A percentile compares a stretch with the other conserved stretches of the same genome.
These are phyloP conservation scores for Zaprionus ornatus DNA, from an alignment of 1,140 invertebrate genomes.

Conservation along the genomic window DNA sequence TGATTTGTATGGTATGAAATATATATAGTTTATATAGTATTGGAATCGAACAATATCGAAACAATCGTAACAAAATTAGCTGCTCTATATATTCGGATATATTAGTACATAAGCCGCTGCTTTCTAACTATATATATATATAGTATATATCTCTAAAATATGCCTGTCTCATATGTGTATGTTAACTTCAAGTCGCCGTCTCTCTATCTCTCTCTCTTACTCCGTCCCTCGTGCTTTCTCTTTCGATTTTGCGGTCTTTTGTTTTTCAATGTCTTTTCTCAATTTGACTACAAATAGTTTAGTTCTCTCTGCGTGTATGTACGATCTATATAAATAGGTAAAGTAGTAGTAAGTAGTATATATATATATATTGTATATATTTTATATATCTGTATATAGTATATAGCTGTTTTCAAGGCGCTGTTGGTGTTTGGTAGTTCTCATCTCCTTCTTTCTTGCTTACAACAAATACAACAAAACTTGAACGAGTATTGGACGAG, in stretches of 20 bases:
- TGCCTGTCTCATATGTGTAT: slow-evolving; percentile 45
- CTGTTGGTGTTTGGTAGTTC: slow-evolving; percentile 68
- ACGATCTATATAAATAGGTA: slow-evolving; percentile 25
- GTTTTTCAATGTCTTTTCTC: slow-evolving; percentile 35
- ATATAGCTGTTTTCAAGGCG: slow-evolving; percentile 65
- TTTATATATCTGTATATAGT: slow-evolving; percentile 22
- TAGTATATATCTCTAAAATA: slow-evolving; percentile 51
- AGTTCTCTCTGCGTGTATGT: slow-evolving; percentile 37
- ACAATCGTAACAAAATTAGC: slow-evolving; percentile 21
- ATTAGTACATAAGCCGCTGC: not conserved
- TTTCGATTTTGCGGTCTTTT: slow-evolving; percentile 14
- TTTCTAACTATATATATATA: slow-evolving; percentile 29
- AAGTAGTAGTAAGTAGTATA: slow-evolving; percentile 46
- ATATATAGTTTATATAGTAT: slow-evolving; percentile 6
- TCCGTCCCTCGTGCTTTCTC: too few relatives aligned
- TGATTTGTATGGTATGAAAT: slow-evolving; percentile 8
- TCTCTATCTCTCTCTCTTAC: not conserved
- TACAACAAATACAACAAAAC: slow-evolving; percentile 50
- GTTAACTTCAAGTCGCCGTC: slow-evolving; percentile 60
- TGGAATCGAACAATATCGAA: slow-evolving; percentile 9
- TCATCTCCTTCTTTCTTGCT: slow-evolving; percentile 2
- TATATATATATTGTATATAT: slow-evolving; percentile 31
- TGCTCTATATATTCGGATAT: not conserved
- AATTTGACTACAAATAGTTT: slow-evolving; percentile 42
- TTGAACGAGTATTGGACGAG: slow-evolving; percentile 57